Conservation (phyloP, 2,797 vertebrate genomes). For the Poecilia gillii region DNA sequence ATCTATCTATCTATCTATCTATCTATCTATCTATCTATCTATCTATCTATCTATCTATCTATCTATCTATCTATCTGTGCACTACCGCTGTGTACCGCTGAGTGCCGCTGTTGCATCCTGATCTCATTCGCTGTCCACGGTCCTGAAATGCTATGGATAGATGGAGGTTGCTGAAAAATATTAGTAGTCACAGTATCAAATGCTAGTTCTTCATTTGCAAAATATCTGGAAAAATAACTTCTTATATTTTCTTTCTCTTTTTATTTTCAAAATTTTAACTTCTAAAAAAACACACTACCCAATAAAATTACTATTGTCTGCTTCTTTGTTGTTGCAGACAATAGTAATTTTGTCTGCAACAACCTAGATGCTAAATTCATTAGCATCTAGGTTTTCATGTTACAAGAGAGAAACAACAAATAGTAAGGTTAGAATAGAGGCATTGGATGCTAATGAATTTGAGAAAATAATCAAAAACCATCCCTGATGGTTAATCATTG, state of each 20-base stretch:
- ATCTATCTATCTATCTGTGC: background rate
- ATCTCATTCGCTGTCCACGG: constrained; percentile 66
- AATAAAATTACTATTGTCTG: background rate
- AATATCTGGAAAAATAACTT: background rate
- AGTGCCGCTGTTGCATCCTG: constrained; percentile 59
- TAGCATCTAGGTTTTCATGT: too few species aligned
- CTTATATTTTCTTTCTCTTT: background rate
- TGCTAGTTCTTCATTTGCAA: background rate
- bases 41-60: background rate
- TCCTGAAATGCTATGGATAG: constrained; percentile 59
- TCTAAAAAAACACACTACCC: background rate
- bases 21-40: background rate
- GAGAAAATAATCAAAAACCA: too few species aligned
- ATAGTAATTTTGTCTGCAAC: too few species aligned
- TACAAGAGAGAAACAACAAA: too few species aligned
- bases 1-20: background rate
- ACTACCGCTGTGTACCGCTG: constrained; percentile 36
- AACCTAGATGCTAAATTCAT: too few species aligned
- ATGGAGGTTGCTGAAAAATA: background rate
- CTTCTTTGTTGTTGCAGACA: background rate
- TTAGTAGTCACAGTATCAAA: too few species aligned
- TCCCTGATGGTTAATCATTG: constrained; percentile 9
- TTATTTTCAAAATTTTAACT: constrained; percentile 3
- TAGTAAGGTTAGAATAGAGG: too few species aligned
- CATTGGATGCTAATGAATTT: too few species aligned